These are phyloP conservation scores for Ophiodon elongatus DNA, from an alignment of 2,113 vertebrate species.

Conservation along the genomic window DNA sequence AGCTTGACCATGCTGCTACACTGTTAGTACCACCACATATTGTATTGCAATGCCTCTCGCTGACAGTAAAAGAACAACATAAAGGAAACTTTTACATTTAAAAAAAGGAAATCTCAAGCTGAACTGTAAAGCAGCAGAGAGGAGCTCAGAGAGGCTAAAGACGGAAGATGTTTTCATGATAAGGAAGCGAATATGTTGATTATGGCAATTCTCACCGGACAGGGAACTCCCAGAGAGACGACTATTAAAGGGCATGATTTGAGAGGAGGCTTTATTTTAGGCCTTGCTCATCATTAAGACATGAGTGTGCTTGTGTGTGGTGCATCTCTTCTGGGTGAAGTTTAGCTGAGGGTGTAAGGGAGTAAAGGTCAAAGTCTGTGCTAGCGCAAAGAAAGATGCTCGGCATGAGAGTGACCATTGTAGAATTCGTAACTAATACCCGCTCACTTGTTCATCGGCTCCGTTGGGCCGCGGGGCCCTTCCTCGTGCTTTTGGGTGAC, in stretches of 20 bases:
- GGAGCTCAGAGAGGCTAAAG: slow-evolving; percentile 33
- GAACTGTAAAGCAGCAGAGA: neutral
- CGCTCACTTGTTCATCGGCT: slow-evolving; percentile 37
- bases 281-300: slow-evolving; percentile 48
- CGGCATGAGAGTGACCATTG: slow-evolving; percentile 52
- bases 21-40: slow-evolving; percentile 4
- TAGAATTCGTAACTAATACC: slow-evolving; percentile 49
- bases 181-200: slow-evolving; percentile 42
- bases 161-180: slow-evolving; percentile 21
- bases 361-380: slow-evolving; percentile 31
- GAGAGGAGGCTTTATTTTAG: slow-evolving; percentile 59
- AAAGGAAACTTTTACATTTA: neutral
- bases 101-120: neutral
- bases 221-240: slow-evolving; percentile 63
- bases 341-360: slow-evolving; percentile 22
- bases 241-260: slow-evolving; percentile 61
- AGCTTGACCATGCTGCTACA: slow-evolving; percentile 21
- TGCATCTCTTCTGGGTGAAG: slow-evolving; percentile 25
- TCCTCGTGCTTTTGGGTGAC: slow-evolving; percentile 20
- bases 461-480: slow-evolving; percentile 18
- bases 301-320: neutral
- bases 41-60: neutral
- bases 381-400: slow-evolving; percentile 23
- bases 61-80: neutral
- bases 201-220: slow-evolving; percentile 34